Evolutionary conservation across 2,113 vertebrate genomes (phyloP).

Genomic region (Ciconia boyciana): DNA sequence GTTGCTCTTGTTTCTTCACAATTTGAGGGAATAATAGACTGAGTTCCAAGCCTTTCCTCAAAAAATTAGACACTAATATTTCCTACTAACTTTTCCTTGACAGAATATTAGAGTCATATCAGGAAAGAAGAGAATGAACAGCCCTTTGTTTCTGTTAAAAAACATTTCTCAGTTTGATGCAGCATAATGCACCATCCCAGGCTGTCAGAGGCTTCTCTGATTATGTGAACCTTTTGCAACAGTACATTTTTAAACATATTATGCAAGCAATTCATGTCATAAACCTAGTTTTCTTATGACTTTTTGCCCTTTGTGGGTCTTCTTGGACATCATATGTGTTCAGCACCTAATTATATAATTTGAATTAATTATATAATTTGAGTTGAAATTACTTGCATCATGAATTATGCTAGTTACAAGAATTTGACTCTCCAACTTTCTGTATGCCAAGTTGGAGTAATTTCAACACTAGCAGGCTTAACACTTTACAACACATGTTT

Average conservation of each 20-base stretch:
- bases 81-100: neutral
- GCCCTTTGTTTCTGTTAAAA: neutral
- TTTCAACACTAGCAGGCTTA: neutral
- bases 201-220: neutral
- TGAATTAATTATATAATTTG: neutral
- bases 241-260: neutral
- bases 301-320: neutral
- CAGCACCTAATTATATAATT: neutral
- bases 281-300: neutral
- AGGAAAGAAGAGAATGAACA: neutral
- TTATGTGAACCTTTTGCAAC: neutral
- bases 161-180: neutral
- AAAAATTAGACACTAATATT: neutral
- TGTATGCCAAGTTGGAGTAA: neutral
- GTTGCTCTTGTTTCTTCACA: neutral
- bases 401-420: neutral
- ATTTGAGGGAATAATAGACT: neutral
- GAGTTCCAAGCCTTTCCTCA: neutral
- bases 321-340: neutral
- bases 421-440: neutral
- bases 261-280: neutral
- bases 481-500: neutral
- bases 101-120: neutral
- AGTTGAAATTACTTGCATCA: neutral
- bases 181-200: neutral